These are phyloP conservation scores for Auanema sp. DNA, from an alignment of 2,888 invertebrate species.

Conservation along the genomic window DNA sequence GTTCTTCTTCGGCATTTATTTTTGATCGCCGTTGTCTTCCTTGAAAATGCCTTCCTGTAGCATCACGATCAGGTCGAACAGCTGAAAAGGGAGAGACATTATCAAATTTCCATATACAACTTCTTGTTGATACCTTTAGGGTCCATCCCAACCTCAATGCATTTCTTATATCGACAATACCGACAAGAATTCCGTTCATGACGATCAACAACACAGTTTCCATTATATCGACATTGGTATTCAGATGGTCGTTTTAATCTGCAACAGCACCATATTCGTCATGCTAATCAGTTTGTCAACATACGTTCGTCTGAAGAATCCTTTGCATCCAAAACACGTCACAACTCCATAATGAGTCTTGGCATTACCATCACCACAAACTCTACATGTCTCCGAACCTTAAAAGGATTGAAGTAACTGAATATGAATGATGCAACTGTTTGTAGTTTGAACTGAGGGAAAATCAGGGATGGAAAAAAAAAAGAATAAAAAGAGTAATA, in stretches of 20 bases:
- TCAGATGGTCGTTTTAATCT: slow-evolving; percentile 60
- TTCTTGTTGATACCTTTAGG: slow-evolving; percentile 41
- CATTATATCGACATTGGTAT: slow-evolving; percentile 61
- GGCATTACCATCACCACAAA: slow-evolving; percentile 62
- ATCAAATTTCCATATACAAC: neutral
- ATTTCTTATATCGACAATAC: slow-evolving; percentile 62
- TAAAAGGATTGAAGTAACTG: too few species aligned
- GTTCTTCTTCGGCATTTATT: slow-evolving; percentile 39
- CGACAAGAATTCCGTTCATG: slow-evolving; percentile 52
- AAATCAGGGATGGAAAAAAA: too few species aligned
- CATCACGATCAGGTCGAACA: slow-evolving; percentile 62
- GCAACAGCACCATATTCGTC: slow-evolving; percentile 5
- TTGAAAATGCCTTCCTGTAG: slow-evolving; percentile 57
- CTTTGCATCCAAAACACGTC: slow-evolving; percentile 53
- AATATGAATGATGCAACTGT: neutral
- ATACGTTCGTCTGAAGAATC: slow-evolving; percentile 54
- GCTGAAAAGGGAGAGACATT: slow-evolving; percentile 31
- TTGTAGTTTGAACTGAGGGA: slow-evolving; percentile 4
- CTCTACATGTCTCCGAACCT: slow-evolving; percentile 54
- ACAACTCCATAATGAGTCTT: slow-evolving; percentile 63
- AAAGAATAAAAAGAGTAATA: too few species aligned
- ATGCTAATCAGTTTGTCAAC: slow-evolving; percentile 1
- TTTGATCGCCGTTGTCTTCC: slow-evolving; percentile 40
- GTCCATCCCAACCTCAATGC: slow-evolving; percentile 63
- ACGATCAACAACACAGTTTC: slow-evolving; percentile 54